These are phyloP conservation scores for Flexamia atlantica DNA, from an alignment of 2,888 invertebrate genomes.

Conservation along the genomic window DNA sequence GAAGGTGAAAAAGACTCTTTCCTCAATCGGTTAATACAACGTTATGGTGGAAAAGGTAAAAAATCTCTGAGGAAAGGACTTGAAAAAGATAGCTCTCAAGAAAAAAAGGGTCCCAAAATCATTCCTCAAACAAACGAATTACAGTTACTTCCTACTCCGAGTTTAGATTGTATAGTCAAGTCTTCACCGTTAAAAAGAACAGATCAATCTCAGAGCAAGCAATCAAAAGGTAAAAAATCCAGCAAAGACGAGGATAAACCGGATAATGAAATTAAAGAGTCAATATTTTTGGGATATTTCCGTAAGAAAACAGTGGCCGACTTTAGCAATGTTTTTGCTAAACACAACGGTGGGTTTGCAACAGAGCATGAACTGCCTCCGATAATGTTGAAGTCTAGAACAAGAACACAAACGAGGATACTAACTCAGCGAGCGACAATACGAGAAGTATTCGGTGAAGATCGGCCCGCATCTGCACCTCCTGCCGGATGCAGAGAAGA, in stretches of 20 bases:
- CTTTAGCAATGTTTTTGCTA: conserved; percentile 81
- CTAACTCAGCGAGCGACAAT: conserved; percentile 87
- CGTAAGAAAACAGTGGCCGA: conserved; percentile 83
- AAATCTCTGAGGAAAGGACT: conserved; percentile 76
- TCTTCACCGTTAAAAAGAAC: conserved; percentile 70
- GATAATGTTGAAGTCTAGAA: conserved; percentile 84
- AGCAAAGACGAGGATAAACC: conserved; percentile 74
- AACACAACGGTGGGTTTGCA: conserved; percentile 78
- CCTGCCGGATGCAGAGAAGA: conserved; percentile 77
- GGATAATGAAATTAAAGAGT: conserved; percentile 76
- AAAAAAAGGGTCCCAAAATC: conserved; percentile 69
- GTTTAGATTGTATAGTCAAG: conserved; percentile 75
- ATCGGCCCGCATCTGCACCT: conserved; percentile 90
- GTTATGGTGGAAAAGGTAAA: conserved; percentile 78
- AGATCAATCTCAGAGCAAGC: conserved; percentile 70
- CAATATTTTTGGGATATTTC: conserved; percentile 76
- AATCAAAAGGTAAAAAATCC: conserved; percentile 70
- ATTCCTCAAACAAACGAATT: conserved; percentile 68
- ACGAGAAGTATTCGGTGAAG: conserved; percentile 89
- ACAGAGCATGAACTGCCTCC: conserved; percentile 83
- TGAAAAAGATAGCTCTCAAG: conserved; percentile 78
- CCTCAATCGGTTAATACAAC: conserved; percentile 82
- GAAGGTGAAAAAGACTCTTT: conserved; percentile 75
- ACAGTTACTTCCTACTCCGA: conserved; percentile 83
- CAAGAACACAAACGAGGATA: conserved; percentile 85